Conservation (phyloP, 2,797 vertebrate genomes). For the Lagorchestes hirsutus region DNA sequence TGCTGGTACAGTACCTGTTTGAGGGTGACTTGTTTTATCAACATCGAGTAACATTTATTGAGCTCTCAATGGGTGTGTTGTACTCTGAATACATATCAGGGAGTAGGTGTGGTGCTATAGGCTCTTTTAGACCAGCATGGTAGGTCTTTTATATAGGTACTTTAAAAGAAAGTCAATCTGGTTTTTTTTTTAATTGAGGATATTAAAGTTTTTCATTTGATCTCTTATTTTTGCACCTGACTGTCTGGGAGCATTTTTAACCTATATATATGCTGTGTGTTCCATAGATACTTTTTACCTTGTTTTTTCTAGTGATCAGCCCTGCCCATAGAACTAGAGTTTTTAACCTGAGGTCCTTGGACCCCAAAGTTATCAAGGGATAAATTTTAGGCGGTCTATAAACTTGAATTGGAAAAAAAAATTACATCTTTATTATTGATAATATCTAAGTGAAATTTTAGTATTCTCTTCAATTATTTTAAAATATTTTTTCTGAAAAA, state of each 20-base stretch:
- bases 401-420: neutral
- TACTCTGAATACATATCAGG: neutral
- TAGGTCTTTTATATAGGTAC: neutral
- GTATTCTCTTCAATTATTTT: neutral
- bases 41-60: neutral
- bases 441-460: neutral
- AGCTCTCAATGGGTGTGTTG: neutral
- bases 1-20: neutral
- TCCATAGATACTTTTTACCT: neutral
- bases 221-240: neutral
- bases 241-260: neutral
- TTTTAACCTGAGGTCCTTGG: neutral
- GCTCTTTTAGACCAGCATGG: neutral
- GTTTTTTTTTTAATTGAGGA: neutral
- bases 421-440: neutral
- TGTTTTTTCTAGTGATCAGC: neutral
- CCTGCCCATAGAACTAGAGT: neutral
- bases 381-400: neutral
- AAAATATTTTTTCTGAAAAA: neutral
- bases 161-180: neutral
- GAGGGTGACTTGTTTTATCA: neutral
- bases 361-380: neutral
- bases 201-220: neutral
- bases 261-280: neutral
- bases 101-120: neutral